Conservation (phyloP, 2,797 vertebrate genomes). For the Betta splendens region DNA sequence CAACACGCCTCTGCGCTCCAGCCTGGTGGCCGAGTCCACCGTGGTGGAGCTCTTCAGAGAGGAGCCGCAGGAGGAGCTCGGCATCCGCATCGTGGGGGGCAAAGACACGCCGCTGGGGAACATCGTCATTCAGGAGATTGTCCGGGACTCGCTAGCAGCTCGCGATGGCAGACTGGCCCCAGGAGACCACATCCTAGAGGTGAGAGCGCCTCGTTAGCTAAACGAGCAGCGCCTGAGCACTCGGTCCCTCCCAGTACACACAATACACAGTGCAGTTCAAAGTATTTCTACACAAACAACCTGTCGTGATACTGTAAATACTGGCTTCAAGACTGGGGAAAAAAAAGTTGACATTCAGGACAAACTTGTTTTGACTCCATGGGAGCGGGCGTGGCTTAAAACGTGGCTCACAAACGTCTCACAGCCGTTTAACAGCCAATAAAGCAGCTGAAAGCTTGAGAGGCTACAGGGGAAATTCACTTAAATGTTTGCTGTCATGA, state of each 20-base stretch:
- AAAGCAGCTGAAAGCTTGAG: too few relatives aligned
- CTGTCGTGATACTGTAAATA: slow-evolving; percentile 44
- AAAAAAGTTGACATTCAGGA: slow-evolving; percentile 58
- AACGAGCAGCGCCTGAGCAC: slow-evolving; percentile 3
- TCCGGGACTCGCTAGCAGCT: slow-evolving; percentile 85
- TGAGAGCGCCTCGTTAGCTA: slow-evolving; percentile 53
- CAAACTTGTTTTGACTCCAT: slow-evolving; percentile 59
- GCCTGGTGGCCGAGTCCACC: slow-evolving; percentile 89
- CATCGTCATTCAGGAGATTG: slow-evolving; percentile 91
- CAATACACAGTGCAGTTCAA: background rate
- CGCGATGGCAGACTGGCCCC: slow-evolving; percentile 89
- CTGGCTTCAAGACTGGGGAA: slow-evolving; percentile 4
- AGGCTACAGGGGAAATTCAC: too few relatives aligned
- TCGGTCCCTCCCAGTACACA: too few relatives aligned
- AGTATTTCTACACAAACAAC: slow-evolving; percentile 27
- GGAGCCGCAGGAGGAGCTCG: slow-evolving; percentile 87
- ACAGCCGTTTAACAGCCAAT: too few relatives aligned
- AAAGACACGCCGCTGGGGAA: slow-evolving; percentile 94
- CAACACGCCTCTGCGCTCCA: slow-evolving; percentile 85
- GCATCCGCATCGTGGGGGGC: slow-evolving; percentile 91
- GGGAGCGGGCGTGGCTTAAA: slow-evolving; percentile 56
- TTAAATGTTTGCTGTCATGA: background rate
- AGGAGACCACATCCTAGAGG: slow-evolving; percentile 94
- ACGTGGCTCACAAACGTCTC: slow-evolving; percentile 9
- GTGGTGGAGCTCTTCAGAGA: slow-evolving; percentile 88